Percentiles rank a stretch among this genome's conserved stretches.
Evolutionary conservation across 2,113 vertebrate genomes (phyloP).

Genomic region (Cervus canadensis): DNA sequence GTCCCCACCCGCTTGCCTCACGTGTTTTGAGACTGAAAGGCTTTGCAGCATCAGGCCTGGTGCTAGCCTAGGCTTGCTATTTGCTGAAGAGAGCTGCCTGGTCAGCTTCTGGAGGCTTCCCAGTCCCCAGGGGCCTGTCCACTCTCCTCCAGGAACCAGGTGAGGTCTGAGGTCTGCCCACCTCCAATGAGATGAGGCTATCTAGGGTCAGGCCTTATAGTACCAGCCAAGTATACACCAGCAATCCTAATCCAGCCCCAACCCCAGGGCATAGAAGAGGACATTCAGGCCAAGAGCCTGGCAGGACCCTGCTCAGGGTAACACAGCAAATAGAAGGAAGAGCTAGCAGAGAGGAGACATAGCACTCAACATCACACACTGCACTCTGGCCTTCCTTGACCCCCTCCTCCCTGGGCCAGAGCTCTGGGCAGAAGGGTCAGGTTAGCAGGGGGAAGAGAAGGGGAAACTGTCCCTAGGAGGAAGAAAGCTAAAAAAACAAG

Average conservation of each 20-base stretch:
- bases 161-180: neutral
- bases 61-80: slow-evolving; percentile 37
- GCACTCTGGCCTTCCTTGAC: neutral
- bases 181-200: neutral
- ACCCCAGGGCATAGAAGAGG: neutral
- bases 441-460: neutral
- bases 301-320: neutral
- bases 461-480: neutral
- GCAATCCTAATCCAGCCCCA: neutral
- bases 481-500: slow-evolving; percentile 46
- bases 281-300: neutral
- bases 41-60: slow-evolving; percentile 70
- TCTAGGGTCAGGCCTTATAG: neutral
- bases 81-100: slow-evolving; percentile 47
- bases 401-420: neutral
- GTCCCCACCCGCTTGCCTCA: slow-evolving; percentile 38
- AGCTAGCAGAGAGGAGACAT: neutral
- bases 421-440: neutral
- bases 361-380: neutral
- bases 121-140: neutral
- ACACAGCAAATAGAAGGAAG: neutral
- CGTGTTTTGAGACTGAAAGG: slow-evolving; percentile 57
- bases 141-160: neutral
- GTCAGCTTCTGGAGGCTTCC: slow-evolving; percentile 68
- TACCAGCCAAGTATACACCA: neutral